Evolutionary conservation across 1,140 invertebrate genomes (phyloP), one percentile per base, ranked within the genome.

Genomic region (Anastrepha obliqua): DNA sequence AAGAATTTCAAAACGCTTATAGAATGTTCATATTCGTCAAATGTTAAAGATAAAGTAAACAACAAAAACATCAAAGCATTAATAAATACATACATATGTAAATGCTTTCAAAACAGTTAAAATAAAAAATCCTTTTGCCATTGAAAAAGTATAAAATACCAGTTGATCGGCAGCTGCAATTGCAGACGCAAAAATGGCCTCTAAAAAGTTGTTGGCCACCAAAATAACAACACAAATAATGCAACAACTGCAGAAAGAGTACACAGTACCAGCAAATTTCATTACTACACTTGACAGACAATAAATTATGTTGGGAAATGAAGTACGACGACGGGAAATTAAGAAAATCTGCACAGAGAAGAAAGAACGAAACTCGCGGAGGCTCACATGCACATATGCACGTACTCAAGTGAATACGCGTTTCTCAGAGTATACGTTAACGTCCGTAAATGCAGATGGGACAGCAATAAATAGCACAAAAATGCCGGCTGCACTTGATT

Each of bases 401-500:
- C 51, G 9, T 55, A 74, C 17, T 3, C 4, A 47, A 44, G 67
- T 15, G 42, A 17, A 74, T 17, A n/a, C 67, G 44, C 15, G 67
- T 47, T 47, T 47, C 29, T 42, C 44, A 47, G 67, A 44, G 64
- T 8, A 70, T 47, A 44, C 39, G 42, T 44, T 39, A 3, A 67
- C 7, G 11, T 67, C 15, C 39, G 39, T 15, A 74, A 74, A 74
- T 47, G 39, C 39, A 5, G 9, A 11, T 13, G 64, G 20, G 20
- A 29, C 64, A 29, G 29, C 8, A 47, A 74, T 74, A 74, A 74
- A 74, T 47, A 74, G 67, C 67, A 74, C 67, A n/a, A 74, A 74
- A 74, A 74, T 74, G 67, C 67, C 67, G 67, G 67, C 67, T 44
- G 67, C n/a, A 39, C n/a, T 65, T 39, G 64, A 65, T 65, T 65